phyloP scores from a whole-genome alignment of 2,113 vertebrate species.

The Oenanthe melanoleuca region DNA sequence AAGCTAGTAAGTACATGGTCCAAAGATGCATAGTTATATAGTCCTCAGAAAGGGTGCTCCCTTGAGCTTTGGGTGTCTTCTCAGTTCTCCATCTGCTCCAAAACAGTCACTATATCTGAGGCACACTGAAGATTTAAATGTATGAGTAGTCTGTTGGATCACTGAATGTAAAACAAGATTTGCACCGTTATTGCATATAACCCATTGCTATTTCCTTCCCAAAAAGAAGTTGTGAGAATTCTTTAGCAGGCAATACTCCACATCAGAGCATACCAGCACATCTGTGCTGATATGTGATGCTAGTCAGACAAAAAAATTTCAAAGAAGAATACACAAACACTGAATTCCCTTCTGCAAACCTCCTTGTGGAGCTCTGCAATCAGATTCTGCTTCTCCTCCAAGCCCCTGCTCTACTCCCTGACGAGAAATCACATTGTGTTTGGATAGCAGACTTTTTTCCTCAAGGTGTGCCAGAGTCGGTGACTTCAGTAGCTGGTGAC shows the following conservation, averaged over 20 bases:
- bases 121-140: background rate
- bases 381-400: background rate
- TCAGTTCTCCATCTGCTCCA: background rate
- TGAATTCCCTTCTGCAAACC: background rate
- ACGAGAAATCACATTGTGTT: constrained; percentile 15
- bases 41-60: background rate
- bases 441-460: constrained; percentile 6
- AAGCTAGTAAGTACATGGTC: background rate
- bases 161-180: background rate
- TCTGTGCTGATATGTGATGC: background rate
- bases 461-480: background rate
- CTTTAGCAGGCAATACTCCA: background rate
- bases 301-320: background rate
- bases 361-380: background rate
- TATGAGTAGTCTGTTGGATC: background rate
- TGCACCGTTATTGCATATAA: background rate
- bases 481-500: constrained; percentile 30
- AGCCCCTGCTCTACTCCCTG: background rate
- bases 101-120: background rate
- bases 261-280: background rate
- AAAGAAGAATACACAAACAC: background rate
- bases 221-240: background rate
- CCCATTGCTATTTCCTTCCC: background rate
- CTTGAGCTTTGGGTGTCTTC: background rate
- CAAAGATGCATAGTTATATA: background rate